Conservation (phyloP, 2,113 vertebrate genomes). For the Aphelocoma coerulescens region DNA sequence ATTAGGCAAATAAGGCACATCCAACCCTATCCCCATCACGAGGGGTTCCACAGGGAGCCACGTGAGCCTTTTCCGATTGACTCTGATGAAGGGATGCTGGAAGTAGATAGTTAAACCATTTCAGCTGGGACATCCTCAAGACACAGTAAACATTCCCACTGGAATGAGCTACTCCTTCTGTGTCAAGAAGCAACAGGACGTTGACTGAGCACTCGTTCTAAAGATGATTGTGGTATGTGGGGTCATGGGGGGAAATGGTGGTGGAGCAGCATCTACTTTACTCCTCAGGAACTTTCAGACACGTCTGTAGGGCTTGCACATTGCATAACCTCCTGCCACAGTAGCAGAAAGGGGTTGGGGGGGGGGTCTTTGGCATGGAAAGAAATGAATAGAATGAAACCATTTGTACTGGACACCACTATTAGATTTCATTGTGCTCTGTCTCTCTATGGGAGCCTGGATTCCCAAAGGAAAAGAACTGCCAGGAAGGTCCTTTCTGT, state of each 20-base stretch:
- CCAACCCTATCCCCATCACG: not conserved
- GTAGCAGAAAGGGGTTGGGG: not conserved
- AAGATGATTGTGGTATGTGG: not conserved
- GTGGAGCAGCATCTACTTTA: not conserved
- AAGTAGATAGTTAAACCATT: not conserved
- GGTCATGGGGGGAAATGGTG: not conserved
- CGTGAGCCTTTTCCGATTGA: not conserved
- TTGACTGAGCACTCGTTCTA: not conserved
- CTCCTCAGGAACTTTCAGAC: not conserved
- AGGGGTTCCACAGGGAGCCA: not conserved
- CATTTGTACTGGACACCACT: not conserved
- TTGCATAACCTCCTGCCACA: not conserved
- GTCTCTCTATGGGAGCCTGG: not conserved
- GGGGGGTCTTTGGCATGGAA: not conserved
- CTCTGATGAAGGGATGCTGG: not conserved
- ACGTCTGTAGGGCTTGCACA: not conserved
- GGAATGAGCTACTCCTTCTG: not conserved
- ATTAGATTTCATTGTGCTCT: not conserved
- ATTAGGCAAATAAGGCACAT: not conserved
- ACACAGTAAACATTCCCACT: not conserved
- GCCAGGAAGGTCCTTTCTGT: not conserved
- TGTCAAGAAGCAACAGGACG: fast-evolving
- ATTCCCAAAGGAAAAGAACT: not conserved
- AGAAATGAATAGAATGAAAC: not conserved
- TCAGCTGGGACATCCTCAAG: not conserved